A percentile compares a stretch with the other conserved stretches of the same genome.
phyloP scores from a whole-genome alignment of 2,797 vertebrate species.

The Streptopelia turtur region DNA sequence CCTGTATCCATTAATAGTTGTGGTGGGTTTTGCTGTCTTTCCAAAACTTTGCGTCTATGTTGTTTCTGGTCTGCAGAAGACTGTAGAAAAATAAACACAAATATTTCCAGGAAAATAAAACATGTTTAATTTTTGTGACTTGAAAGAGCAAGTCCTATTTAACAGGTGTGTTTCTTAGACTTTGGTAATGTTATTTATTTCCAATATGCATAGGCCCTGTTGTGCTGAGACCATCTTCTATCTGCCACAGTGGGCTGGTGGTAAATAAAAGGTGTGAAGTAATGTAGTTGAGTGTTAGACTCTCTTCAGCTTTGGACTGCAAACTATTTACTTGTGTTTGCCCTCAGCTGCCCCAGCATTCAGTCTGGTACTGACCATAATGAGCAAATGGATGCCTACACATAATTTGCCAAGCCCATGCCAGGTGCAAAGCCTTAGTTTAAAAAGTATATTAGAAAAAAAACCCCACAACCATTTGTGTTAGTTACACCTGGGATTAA shows the following conservation, averaged over 20 bases:
- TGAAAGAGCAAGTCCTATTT: neutral
- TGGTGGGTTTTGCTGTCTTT: fast-evolving
- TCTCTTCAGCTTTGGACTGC: neutral
- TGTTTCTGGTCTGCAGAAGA: neutral
- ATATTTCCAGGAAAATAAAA: neutral
- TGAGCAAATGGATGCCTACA: neutral
- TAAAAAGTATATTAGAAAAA: neutral
- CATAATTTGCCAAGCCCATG: neutral
- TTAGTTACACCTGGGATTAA: conserved; percentile 47
- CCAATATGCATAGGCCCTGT: fast-evolving
- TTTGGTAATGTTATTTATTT: neutral
- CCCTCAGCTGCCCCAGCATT: neutral
- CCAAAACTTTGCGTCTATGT: neutral
- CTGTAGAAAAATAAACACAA: neutral
- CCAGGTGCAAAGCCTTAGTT: conserved; percentile 26
- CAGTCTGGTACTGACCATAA: neutral
- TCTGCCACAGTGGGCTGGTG: neutral
- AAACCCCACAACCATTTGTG: neutral
- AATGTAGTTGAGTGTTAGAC: neutral
- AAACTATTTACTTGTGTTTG: neutral
- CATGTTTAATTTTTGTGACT: neutral
- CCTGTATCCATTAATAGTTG: fast-evolving
- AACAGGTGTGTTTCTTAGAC: neutral
- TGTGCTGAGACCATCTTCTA: neutral
- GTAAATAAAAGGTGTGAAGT: neutral